phyloP scores from a whole-genome alignment of 2,888 invertebrate species.

The Kryphioiulus occultus region DNA sequence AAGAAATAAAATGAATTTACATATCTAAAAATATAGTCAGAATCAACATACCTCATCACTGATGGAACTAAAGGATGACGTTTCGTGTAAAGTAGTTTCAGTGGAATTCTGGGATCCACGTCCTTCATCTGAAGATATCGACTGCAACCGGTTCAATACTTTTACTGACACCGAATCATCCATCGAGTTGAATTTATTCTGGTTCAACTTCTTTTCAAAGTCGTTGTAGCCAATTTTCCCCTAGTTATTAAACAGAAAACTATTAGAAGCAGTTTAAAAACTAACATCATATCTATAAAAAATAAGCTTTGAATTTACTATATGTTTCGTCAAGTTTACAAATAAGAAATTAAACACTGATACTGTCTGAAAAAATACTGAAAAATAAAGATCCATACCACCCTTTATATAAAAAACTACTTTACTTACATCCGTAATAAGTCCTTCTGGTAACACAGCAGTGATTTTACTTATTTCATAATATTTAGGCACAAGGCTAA shows the following conservation, averaged over 20 bases:
- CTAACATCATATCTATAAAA: too few species aligned
- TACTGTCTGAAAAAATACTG: too few species aligned
- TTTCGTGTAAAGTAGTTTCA: background rate
- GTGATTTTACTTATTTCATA: background rate
- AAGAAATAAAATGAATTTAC: background rate
- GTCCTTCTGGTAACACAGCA: background rate
- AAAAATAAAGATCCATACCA: background rate
- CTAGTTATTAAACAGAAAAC: background rate
- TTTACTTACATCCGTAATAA: background rate
- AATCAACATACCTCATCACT: background rate
- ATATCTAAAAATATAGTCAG: background rate
- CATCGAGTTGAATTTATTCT: background rate
- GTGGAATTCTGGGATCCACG: background rate
- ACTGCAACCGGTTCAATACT: slow-evolving; percentile 8
- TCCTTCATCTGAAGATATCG: slow-evolving; percentile 13
- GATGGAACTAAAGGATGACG: slow-evolving; percentile 7
- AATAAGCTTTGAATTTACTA: too few species aligned
- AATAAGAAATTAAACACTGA: too few species aligned
- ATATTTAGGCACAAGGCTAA: background rate
- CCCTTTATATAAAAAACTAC: background rate
- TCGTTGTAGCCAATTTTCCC: background rate
- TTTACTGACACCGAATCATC: background rate
- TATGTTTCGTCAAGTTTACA: too few species aligned
- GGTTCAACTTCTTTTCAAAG: slow-evolving; percentile 1
- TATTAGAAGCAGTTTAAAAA: too few species aligned